These are phyloP conservation scores for Amphiura filiformis DNA, from an alignment of 35 echinoderm and acorn worm genomes.

Conservation along the genomic window DNA sequence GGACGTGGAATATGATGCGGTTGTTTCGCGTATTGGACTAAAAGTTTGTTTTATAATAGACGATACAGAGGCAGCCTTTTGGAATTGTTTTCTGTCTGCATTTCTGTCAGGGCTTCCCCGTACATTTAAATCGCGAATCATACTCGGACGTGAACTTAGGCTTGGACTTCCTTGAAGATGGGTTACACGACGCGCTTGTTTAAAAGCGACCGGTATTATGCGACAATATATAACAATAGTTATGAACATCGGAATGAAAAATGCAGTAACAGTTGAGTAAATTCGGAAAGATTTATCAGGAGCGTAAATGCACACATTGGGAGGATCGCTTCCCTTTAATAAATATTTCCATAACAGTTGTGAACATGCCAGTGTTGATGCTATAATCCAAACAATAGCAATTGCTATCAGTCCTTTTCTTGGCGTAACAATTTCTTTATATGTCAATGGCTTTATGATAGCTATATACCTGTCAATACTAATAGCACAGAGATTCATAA, in stretches of 20 bases:
- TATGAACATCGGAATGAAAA: constrained; percentile 94
- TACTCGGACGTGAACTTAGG: neutral
- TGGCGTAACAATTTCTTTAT: constrained; percentile 59
- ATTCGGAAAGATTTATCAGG: constrained; percentile 77
- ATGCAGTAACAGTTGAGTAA: constrained; percentile 87
- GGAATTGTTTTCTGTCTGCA: no score
- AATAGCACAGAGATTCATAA: constrained; percentile 82
- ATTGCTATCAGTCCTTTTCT: constrained; percentile 63
- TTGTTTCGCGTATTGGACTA: no score
- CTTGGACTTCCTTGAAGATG: neutral
- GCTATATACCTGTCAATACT: constrained; percentile 80
- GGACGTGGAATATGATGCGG: no score
- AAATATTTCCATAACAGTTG: constrained; percentile 74
- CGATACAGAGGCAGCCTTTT: no score
- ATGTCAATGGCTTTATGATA: constrained; percentile 63
- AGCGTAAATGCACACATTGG: constrained; percentile 42
- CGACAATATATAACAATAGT: constrained; percentile 79
- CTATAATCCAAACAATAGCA: constrained; percentile 60
- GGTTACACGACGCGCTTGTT: neutral
- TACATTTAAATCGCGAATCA: no score
- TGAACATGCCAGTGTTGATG: constrained; percentile 55
- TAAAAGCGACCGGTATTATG: constrained; percentile 65
- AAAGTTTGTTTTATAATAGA: no score
- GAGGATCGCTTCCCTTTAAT: constrained; percentile 31
- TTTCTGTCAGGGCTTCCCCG: no score